These are phyloP conservation scores for Diplodus puntazzo DNA, from an alignment of 2,797 vertebrate genomes.

Conservation along the genomic window DNA sequence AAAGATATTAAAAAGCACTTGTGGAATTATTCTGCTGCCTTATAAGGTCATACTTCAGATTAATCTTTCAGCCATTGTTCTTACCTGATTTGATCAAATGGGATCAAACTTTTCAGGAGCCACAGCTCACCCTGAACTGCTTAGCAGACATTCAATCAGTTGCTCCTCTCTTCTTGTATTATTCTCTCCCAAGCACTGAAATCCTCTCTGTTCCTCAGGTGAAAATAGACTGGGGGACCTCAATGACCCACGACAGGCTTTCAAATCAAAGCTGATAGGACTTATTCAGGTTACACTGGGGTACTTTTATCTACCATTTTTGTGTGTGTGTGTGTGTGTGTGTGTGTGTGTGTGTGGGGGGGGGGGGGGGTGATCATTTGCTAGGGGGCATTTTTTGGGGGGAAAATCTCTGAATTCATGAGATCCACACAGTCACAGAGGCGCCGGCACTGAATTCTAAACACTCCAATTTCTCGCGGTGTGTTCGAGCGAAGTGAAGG, in stretches of 20 bases:
- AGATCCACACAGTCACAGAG: constrained; percentile 57
- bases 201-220: constrained; percentile 62
- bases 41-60: constrained; percentile 57
- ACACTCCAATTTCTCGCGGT: constrained; percentile 63
- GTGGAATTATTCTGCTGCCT: constrained; percentile 48
- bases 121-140: constrained; percentile 56
- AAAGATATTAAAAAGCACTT: constrained; percentile 62
- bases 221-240: constrained; percentile 68
- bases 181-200: constrained; percentile 54
- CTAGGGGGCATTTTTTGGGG: constrained; percentile 49
- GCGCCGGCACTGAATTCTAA: constrained; percentile 52
- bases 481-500: constrained; percentile 54
- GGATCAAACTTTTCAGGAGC: constrained; percentile 64
- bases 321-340: too few relatives aligned
- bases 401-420: constrained; percentile 60
- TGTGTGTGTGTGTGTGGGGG: too few relatives aligned
- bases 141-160: constrained; percentile 70
- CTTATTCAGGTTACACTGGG: constrained; percentile 69
- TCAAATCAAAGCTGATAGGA: constrained; percentile 72
- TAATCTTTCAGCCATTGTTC: constrained; percentile 63
- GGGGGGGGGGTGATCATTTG: constrained; percentile 59
- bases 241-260: constrained; percentile 60
- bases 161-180: constrained; percentile 59
- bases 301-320: constrained; percentile 62
- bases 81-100: constrained; percentile 64